Evolutionary conservation across 2,888 invertebrate genomes (phyloP).

Genomic region (Orthosia incerta): DNA sequence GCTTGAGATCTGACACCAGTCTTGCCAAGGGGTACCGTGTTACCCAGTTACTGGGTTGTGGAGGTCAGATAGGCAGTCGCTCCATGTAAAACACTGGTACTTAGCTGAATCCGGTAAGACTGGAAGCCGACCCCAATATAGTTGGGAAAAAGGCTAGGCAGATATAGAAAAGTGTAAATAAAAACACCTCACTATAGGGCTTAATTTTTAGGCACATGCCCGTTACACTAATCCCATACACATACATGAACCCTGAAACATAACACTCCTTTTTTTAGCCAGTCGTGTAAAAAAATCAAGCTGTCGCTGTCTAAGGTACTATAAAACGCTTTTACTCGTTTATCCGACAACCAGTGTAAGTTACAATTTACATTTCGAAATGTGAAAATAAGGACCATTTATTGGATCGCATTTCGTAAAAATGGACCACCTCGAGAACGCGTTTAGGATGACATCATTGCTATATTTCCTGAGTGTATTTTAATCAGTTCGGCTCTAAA

Average conservation of each 20-base stretch:
- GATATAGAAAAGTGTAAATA: too few species aligned
- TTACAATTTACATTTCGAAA: slow-evolving; percentile 16
- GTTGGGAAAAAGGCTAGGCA: too few species aligned
- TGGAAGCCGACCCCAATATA: too few species aligned
- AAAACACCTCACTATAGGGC: too few species aligned
- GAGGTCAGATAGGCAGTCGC: too few species aligned
- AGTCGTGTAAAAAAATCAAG: background rate
- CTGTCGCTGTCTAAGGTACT: background rate
- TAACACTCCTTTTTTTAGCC: background rate
- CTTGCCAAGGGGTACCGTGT: too few species aligned
- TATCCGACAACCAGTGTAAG: background rate
- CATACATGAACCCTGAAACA: background rate
- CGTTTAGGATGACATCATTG: slow-evolving; percentile 49
- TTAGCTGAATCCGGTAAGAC: too few species aligned
- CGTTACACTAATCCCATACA: too few species aligned
- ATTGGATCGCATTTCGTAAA: slow-evolving; percentile 10
- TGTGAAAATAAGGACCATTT: slow-evolving; percentile 21
- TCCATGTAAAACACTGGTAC: too few species aligned
- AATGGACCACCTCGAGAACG: slow-evolving; percentile 1
- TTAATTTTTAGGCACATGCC: too few species aligned
- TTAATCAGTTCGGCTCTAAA: slow-evolving; percentile 27
- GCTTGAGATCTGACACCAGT: too few species aligned
- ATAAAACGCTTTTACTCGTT: background rate
- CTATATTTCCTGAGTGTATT: slow-evolving; percentile 31
- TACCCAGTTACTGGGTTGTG: too few species aligned